Evolutionary conservation across 2,797 vertebrate species (phyloP).

Genomic region (Jordanella pulchra): DNA sequence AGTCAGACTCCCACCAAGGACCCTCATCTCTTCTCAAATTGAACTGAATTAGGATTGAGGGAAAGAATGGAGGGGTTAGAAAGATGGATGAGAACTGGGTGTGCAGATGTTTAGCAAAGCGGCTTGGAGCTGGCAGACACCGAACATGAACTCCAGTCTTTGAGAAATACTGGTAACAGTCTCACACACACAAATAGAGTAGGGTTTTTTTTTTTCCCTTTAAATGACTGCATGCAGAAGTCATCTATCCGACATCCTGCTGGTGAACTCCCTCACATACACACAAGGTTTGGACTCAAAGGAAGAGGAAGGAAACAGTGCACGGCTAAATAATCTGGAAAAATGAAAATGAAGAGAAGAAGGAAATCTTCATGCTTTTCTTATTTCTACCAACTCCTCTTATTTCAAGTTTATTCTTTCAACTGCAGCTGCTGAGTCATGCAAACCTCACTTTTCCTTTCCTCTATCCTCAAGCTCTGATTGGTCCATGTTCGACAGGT

Average conservation of each 20-base stretch:
- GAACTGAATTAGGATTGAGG: conserved; percentile 20
- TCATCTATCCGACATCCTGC: conserved; percentile 16
- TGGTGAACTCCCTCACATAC: conserved; percentile 28
- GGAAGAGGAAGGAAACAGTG: conserved; percentile 52
- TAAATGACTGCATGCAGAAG: conserved; percentile 33
- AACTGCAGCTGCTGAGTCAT: conserved; percentile 30
- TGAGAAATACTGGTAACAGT: conserved; percentile 57
- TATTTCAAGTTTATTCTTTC: neutral
- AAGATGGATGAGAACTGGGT: conserved; percentile 55
- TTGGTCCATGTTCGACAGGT: conserved; percentile 89
- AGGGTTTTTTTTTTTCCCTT: neutral
- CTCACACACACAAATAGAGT: conserved; percentile 16
- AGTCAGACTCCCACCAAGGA: conserved; percentile 1
- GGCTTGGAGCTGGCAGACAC: conserved; percentile 84
- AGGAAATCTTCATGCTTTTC: conserved; percentile 57
- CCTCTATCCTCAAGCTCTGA: conserved; percentile 64
- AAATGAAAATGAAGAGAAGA: conserved; percentile 53
- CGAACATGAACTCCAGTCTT: conserved; percentile 86
- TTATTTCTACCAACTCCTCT: neutral
- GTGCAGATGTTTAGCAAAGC: conserved; percentile 75
- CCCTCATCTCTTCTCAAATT: conserved; percentile 57
- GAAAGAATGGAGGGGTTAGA: conserved; percentile 26
- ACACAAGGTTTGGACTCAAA: conserved; percentile 48
- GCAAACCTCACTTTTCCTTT: conserved; percentile 35
- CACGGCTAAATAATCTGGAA: conserved; percentile 43